These are phyloP conservation scores for Apeira syringaria DNA, from an alignment of 2,888 invertebrate species.

Conservation along the genomic window DNA sequence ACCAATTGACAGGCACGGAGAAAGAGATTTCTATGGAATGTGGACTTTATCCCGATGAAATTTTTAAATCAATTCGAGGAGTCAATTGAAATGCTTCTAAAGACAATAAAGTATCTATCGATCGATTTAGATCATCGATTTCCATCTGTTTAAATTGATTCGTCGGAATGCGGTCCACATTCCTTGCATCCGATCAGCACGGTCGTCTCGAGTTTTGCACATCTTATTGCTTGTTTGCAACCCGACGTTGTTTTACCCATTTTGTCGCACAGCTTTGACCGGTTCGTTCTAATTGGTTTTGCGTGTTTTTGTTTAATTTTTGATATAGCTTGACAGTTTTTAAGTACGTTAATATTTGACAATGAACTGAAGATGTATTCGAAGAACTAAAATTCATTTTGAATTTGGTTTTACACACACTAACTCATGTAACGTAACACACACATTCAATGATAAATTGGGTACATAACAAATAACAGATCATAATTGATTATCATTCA, in stretches of 20 bases:
- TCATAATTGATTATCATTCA: conserved; percentile 19
- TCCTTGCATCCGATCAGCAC: conserved; percentile 59
- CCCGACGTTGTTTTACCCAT: conserved; percentile 40
- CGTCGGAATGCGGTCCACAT: conserved; percentile 67
- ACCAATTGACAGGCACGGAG: conserved; percentile 89
- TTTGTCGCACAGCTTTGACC: conserved; percentile 63
- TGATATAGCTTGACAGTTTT: conserved; percentile 36
- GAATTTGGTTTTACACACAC: no score
- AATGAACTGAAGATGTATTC: no score
- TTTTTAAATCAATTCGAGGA: not conserved
- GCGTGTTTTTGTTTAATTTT: conserved; percentile 36
- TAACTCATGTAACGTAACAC: not conserved
- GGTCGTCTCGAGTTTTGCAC: conserved; percentile 68
- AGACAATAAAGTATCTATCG: conserved; percentile 13
- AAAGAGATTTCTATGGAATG: conserved; percentile 57
- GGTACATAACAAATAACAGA: conserved; percentile 16
- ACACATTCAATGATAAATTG: not conserved
- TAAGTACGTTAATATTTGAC: no score
- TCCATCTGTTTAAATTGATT: conserved; percentile 41
- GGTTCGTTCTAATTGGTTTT: conserved; percentile 39
- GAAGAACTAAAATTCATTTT: no score
- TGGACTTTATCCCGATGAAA: conserved; percentile 44
- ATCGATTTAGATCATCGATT: conserved; percentile 21
- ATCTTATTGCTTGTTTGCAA: conserved; percentile 70
- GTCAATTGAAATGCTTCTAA: conserved; percentile 9